Conservation (phyloP, 2,113 vertebrate species). For the Stomatorhinus ivindoensis region DNA sequence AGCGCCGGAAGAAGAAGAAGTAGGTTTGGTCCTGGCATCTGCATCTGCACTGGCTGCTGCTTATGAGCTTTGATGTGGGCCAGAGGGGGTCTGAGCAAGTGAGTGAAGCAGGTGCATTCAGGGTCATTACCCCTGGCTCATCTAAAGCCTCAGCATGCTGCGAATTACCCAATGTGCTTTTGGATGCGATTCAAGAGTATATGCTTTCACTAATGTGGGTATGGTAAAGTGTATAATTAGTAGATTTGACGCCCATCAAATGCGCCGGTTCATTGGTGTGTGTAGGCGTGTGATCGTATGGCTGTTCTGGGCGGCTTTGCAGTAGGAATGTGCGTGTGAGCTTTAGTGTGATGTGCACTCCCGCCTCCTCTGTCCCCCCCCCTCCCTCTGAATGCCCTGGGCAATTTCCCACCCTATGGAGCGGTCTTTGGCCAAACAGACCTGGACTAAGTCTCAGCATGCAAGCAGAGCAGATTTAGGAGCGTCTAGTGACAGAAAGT, state of each 20-base stretch:
- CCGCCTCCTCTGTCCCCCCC: neutral
- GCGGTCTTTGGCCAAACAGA: neutral
- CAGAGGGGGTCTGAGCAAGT: neutral
- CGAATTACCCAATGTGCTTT: neutral
- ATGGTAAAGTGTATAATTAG: neutral
- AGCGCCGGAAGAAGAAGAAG: constrained; percentile 95
- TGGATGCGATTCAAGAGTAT: neutral
- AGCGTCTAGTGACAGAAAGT: neutral
- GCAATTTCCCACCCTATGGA: neutral
- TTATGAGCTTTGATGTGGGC: constrained; percentile 1
- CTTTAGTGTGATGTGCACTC: neutral
- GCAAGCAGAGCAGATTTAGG: neutral
- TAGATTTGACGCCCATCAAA: neutral
- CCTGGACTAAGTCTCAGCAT: neutral
- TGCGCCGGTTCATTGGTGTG: neutral
- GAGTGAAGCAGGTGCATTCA: constrained; percentile 25
- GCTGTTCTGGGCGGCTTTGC: neutral
- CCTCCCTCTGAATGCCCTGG: neutral
- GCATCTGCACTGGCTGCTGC: neutral
- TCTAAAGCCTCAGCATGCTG: neutral
- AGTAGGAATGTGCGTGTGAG: neutral
- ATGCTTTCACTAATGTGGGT: neutral
- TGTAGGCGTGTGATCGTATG: neutral
- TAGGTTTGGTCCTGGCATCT: constrained; percentile 37
- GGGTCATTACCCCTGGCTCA: constrained; percentile 26